Evolutionary conservation across 2,888 invertebrate genomes (phyloP), one percentile per base, ranked within the genome.

Genomic region (Sturmia bella): DNA sequence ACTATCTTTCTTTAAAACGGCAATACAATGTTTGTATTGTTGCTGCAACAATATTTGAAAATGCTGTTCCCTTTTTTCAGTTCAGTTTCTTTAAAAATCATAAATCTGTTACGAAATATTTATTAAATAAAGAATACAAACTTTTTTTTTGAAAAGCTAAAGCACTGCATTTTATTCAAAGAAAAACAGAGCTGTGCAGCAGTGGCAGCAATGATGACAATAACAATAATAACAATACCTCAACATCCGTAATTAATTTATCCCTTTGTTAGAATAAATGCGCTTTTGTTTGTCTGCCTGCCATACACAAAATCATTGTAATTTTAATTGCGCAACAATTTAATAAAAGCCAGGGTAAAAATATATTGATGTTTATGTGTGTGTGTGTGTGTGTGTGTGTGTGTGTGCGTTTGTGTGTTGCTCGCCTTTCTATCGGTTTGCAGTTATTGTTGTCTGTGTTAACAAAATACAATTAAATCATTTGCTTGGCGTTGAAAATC

Each of bases 221-320:
- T 15, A 39, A 12, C 11, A 61, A 61, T 17, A 59, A 59, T 1
- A 24, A 13, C 52, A 54, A 63, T 61, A 37, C 19, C 24, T 45
- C 61, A 70, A 64, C 70, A 63, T 41, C 56, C 77, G 77, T 70
- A 77, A 77, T 77, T 77, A 77, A 77, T 77, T 77, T 63, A 77
- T 63, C 48, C 70, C 70, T 77, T 63, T 77, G 77, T 77, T 77
- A 63, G 70, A 70, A 77, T 77, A 63, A 63, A 19, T 63, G 69
- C 27, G 77, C 70, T 70, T 69, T 77, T 70, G 56, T 70, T 77
- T 70, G 48, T 24, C 66, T 43, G 50, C 32, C 66, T 27, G 50
- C 32, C 48, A 63, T 39, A 63, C 27, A 50, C 39, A 27, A 27
- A 63, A 63, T 77, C 54, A 70, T 77, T 77, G 77, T 70, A 70